phyloP scores from a whole-genome alignment of 2,888 invertebrate species.

The Cremastobaeus sp. region DNA sequence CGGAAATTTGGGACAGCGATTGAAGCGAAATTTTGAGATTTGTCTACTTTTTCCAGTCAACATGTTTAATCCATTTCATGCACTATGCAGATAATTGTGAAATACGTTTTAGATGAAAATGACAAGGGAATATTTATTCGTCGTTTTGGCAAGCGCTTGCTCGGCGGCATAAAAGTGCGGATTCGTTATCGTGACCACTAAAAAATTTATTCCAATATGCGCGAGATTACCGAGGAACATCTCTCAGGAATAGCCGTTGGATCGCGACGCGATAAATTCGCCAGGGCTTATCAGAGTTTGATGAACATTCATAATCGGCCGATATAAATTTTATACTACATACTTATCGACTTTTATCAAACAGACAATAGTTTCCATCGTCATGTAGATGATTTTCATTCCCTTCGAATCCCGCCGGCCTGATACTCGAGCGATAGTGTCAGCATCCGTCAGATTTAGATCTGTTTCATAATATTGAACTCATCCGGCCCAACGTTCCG shows the following conservation, averaged over 20 bases:
- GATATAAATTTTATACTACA: slow-evolving; percentile 12
- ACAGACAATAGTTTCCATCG: slow-evolving; percentile 13
- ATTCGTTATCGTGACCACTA: slow-evolving; percentile 9
- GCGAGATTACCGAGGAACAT: slow-evolving; percentile 6
- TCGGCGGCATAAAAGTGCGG: neutral
- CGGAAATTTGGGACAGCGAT: too few relatives aligned
- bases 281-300: slow-evolving; percentile 18
- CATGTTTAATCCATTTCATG: too few relatives aligned
- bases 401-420: neutral
- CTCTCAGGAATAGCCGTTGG: neutral
- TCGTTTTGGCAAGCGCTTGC: neutral
- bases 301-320: slow-evolving; percentile 14
- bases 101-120: too few relatives aligned
- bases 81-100: too few relatives aligned
- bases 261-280: slow-evolving; percentile 13
- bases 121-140: too few relatives aligned
- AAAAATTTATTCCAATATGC: slow-evolving; percentile 9
- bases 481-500: slow-evolving; percentile 21
- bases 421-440: slow-evolving; percentile 26
- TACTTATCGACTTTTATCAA: neutral
- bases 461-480: slow-evolving; percentile 45
- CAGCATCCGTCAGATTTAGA: slow-evolving; percentile 45
- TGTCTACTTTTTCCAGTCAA: too few relatives aligned
- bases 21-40: too few relatives aligned
- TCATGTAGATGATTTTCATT: slow-evolving; percentile 11